phyloP scores from a whole-genome alignment of 2,797 vertebrate species.

The Necrosyrtes monachus region DNA sequence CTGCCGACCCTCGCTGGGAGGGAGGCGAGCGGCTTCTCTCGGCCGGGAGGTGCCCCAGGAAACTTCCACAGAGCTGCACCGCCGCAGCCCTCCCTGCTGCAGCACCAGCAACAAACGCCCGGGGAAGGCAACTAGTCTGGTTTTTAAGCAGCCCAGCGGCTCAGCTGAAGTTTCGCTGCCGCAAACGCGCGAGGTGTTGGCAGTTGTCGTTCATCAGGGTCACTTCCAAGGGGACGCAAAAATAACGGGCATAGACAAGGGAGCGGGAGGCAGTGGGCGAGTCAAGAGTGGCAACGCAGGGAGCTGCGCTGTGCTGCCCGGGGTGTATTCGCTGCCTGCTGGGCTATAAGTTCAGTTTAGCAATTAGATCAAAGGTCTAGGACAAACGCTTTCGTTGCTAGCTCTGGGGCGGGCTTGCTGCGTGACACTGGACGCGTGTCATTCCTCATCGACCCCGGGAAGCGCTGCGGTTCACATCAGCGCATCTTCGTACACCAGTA shows the following conservation, averaged over 20 bases:
- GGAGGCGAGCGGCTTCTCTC: background rate
- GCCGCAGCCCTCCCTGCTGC: background rate
- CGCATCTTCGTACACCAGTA: accelerated
- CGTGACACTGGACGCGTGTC: accelerated
- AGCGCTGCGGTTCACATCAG: background rate
- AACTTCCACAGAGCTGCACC: accelerated
- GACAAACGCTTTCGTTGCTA: background rate
- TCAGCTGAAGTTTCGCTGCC: background rate
- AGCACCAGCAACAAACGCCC: accelerated
- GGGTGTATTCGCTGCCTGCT: background rate
- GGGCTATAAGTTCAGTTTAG: accelerated
- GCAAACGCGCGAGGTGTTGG: accelerated
- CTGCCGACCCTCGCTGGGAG: accelerated
- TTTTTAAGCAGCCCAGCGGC: accelerated
- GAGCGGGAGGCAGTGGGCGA: background rate
- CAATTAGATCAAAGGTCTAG: accelerated
- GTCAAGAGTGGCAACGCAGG: accelerated
- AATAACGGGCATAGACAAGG: background rate
- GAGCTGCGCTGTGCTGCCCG: accelerated
- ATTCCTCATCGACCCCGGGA: accelerated
- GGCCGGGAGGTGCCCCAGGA: accelerated
- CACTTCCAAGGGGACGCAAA: background rate
- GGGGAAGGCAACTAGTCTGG: accelerated
- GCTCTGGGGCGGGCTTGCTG: background rate
- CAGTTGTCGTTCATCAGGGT: background rate